Percentiles rank a stretch among this genome's conserved stretches.
Evolutionary conservation across 2,888 invertebrate genomes (phyloP).

Genomic region (Trilocha varians): DNA sequence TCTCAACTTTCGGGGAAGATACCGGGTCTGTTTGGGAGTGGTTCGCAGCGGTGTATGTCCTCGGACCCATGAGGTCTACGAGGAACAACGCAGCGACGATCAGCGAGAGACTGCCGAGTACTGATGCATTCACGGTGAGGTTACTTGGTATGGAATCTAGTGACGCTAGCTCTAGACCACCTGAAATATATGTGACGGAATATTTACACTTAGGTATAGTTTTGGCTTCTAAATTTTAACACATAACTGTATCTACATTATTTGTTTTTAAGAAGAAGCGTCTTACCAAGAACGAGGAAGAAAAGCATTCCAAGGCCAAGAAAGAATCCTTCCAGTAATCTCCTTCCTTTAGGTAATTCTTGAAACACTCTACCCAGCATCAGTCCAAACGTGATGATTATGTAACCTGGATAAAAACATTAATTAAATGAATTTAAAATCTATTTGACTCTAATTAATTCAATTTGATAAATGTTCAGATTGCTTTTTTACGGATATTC

Average conservation of each 20-base stretch:
- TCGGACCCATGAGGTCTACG: constrained; percentile 76
- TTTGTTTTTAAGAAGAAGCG: neutral
- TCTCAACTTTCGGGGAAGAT: constrained; percentile 39
- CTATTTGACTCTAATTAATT: neutral
- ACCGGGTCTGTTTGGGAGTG: constrained; percentile 53
- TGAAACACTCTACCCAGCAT: constrained; percentile 77
- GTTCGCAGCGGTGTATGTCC: constrained; percentile 54
- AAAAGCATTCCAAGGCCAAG: constrained; percentile 80
- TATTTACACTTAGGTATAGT: too few species aligned
- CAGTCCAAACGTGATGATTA: constrained; percentile 79
- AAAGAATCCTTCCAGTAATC: constrained; percentile 78
- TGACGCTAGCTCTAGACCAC: constrained; percentile 79
- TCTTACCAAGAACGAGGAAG: constrained; percentile 77
- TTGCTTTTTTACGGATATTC: too few species aligned
- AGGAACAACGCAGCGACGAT: constrained; percentile 79
- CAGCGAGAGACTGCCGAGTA: constrained; percentile 78
- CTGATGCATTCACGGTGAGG: constrained; percentile 80
- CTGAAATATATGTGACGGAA: constrained; percentile 31
- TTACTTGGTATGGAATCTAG: constrained; percentile 79
- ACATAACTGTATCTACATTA: too few species aligned
- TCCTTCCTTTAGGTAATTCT: constrained; percentile 76
- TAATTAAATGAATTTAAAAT: neutral
- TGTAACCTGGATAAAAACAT: constrained; percentile 62
- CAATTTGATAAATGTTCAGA: too few species aligned
- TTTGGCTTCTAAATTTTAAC: too few species aligned